These are phyloP conservation scores for Tribolium madens DNA, from an alignment of 1,140 invertebrate genomes.

Conservation along the genomic window DNA sequence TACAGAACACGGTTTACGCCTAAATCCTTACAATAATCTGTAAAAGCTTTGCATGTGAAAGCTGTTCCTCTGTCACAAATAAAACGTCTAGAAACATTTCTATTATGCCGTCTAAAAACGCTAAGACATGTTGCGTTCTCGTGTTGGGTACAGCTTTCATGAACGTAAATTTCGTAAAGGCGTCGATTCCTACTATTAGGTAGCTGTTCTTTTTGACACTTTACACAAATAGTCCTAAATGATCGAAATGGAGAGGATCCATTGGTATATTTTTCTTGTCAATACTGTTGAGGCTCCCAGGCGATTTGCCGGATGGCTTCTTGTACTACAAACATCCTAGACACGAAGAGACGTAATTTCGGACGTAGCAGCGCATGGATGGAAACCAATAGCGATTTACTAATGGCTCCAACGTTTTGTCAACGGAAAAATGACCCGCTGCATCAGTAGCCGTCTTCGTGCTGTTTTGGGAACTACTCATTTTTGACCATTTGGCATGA, in stretches of 20 bases:
- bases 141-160: neutral
- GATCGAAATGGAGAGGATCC: conserved; percentile 50
- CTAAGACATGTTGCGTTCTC: neutral
- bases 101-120: neutral
- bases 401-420: no score
- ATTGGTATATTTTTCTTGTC: no score
- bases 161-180: conserved; percentile 59
- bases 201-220: conserved; percentile 55
- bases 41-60: conserved; percentile 22
- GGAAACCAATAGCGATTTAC: no score
- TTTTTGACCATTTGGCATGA: no score
- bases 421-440: no score
- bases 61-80: neutral
- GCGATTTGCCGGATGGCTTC: no score
- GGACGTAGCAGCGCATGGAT: no score
- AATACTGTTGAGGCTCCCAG: no score
- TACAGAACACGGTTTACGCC: conserved; percentile 53
- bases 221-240: conserved; percentile 51
- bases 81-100: neutral
- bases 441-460: no score
- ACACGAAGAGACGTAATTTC: no score
- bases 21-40: conserved; percentile 52
- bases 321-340: no score
- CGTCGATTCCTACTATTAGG: conserved; percentile 61
- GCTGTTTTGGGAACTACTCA: no score